These are phyloP conservation scores for Furnarius figulus DNA, from an alignment of 2,113 vertebrate species.

Conservation along the genomic window DNA sequence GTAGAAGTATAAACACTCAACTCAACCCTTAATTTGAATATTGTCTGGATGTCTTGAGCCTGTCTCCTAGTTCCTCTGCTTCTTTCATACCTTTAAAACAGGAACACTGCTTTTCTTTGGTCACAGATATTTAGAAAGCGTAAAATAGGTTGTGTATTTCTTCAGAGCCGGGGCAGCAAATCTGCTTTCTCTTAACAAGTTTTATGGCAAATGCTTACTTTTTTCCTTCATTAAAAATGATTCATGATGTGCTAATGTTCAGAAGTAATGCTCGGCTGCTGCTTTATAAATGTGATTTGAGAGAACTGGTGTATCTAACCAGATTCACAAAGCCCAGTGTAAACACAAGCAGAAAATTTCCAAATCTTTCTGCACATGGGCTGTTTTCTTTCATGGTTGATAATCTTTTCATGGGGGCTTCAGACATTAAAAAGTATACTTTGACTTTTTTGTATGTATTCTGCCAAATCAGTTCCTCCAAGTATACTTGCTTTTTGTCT, in stretches of 20 bases:
- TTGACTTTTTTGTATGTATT: background rate
- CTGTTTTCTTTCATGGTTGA: background rate
- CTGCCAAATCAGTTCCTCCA: background rate
- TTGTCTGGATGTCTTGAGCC: background rate
- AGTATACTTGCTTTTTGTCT: background rate
- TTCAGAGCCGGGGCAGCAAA: background rate
- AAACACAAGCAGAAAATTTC: background rate
- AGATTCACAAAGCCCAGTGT: background rate
- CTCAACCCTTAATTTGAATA: background rate
- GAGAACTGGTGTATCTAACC: background rate
- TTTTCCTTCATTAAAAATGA: background rate
- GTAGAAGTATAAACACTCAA: background rate
- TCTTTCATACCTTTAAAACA: background rate
- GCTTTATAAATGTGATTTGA: background rate
- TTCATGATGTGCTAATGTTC: background rate
- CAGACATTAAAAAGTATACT: background rate
- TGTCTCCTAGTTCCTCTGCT: background rate
- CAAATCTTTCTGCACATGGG: background rate
- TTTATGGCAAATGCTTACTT: background rate
- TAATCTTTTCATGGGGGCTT: background rate
- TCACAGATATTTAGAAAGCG: background rate
- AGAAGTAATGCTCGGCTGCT: background rate
- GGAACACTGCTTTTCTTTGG: background rate
- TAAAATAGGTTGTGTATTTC: background rate
- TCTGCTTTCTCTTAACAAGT: background rate